phyloP scores from a whole-genome alignment of 1,140 invertebrate species.

The fruit fly (Drosophila melanogaster) region Release_6_plus_ISO1_MT NT_033779.5:12958501-12959000 shows the following conservation, averaged over 20 bases:
- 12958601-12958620: constrained; percentile 63
- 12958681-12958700: constrained; percentile 74
- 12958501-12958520: constrained; percentile 76
- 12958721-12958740: constrained; percentile 36
- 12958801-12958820: constrained; percentile 34
- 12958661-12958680: constrained; percentile 69
- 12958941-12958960: constrained; percentile 80
- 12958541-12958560: constrained; percentile 66
- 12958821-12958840: constrained; percentile 24
- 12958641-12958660: constrained; percentile 66
- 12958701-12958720: constrained; percentile 40
- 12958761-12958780: constrained; percentile 76
- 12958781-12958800: constrained; percentile 53
- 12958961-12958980: constrained; percentile 82
- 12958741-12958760: constrained; percentile 32
- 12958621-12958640: constrained; percentile 47
- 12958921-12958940: constrained; percentile 81
- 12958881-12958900: constrained; percentile 45
- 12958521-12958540: constrained; percentile 83
- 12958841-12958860: constrained; percentile 74
- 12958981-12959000: constrained; percentile 51
- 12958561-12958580: constrained; percentile 56
- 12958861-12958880: constrained; percentile 79
- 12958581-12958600: constrained; percentile 49
- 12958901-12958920: constrained; percentile 71